These are phyloP conservation scores for Drosophila maculinotata DNA, from an alignment of 2,888 invertebrate species.

Conservation along the genomic window DNA sequence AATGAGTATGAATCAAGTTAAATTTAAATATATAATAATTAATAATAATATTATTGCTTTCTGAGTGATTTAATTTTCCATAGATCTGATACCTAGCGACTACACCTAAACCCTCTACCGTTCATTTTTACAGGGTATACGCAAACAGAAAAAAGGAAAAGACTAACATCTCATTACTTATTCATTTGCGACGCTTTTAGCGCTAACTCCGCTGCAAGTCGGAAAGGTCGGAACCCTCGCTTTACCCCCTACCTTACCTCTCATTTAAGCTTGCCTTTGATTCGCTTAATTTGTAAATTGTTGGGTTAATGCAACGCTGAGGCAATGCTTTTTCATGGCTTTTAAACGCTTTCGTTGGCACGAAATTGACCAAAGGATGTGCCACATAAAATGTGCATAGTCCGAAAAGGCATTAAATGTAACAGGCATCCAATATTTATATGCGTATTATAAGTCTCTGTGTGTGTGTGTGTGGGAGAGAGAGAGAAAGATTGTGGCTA, in stretches of 20 bases:
- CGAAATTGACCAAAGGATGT: conserved; percentile 72
- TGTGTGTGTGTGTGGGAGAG: not conserved
- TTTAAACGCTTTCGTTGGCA: conserved; percentile 70
- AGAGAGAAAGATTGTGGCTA: conserved; percentile 35
- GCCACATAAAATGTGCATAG: conserved; percentile 43
- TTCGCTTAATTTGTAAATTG: conserved; percentile 78
- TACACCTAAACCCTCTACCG: too few relatives aligned
- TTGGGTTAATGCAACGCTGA: conserved; percentile 32
- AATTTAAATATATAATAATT: too few relatives aligned
- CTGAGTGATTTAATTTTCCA: too few relatives aligned
- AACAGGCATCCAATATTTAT: conserved; percentile 50
- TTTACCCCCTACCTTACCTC: not conserved
- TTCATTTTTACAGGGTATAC: conserved; percentile 31
- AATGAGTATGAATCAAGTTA: too few relatives aligned
- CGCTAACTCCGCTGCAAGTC: conserved; percentile 49
- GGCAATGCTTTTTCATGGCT: conserved; percentile 67
- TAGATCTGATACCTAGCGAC: too few relatives aligned
- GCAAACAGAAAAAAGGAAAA: conserved; percentile 29
- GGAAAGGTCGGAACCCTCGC: too few relatives aligned
- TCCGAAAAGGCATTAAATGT: conserved; percentile 51
- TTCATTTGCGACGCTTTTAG: conserved; percentile 74
- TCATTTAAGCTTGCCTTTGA: conserved; percentile 61
- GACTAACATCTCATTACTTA: conserved; percentile 65
- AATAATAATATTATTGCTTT: too few relatives aligned
- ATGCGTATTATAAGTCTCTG: not conserved